A percentile compares a stretch with the other conserved stretches of the same genome.
These are phyloP conservation scores for Tragelaphus buxtoni DNA, from an alignment of 2,113 vertebrate species.

Conservation along the genomic window DNA sequence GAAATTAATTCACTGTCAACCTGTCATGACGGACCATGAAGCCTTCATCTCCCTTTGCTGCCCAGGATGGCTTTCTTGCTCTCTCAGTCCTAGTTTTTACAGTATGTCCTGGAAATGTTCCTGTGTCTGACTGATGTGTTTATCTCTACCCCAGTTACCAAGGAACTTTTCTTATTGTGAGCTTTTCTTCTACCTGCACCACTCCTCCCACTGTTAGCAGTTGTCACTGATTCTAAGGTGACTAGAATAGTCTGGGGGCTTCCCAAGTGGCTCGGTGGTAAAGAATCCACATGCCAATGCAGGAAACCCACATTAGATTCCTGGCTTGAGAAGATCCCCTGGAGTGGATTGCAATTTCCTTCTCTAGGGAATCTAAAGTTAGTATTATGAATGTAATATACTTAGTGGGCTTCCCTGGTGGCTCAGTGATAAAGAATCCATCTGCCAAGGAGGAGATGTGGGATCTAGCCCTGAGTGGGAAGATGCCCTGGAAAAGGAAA, in stretches of 20 bases:
- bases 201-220: background rate
- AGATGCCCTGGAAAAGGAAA: background rate
- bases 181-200: background rate
- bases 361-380: background rate
- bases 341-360: background rate
- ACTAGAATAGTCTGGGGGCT: background rate
- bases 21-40: background rate
- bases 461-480: background rate
- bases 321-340: background rate
- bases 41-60: background rate
- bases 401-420: background rate
- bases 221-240: conserved; percentile 6
- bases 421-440: background rate
- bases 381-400: background rate
- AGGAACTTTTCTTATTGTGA: background rate
- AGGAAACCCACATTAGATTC: background rate
- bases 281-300: background rate
- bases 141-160: background rate
- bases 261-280: background rate
- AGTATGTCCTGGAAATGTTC: background rate
- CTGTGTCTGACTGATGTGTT: background rate
- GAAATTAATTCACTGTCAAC: background rate
- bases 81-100: background rate
- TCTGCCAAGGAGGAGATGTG: background rate
- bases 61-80: background rate